These are phyloP conservation scores for Diaprepes abbreviatus DNA, from an alignment of 2,888 invertebrate species.

Conservation along the genomic window DNA sequence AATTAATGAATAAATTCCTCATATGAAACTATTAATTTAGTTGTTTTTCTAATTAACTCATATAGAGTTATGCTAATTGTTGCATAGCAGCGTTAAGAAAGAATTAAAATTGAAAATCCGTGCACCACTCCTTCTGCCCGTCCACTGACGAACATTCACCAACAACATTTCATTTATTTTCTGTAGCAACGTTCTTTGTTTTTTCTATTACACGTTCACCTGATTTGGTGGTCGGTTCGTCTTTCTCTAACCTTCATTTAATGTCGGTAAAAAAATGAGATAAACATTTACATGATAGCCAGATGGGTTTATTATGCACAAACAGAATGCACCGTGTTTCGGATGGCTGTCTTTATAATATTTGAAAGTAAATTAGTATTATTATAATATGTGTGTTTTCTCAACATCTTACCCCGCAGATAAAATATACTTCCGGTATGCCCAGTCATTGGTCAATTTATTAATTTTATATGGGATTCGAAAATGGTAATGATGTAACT, in stretches of 20 bases:
- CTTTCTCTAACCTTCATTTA: too few relatives aligned
- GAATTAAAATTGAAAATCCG: background rate
- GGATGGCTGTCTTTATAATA: constrained; percentile 15
- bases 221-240: too few relatives aligned
- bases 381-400: background rate
- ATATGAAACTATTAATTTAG: too few relatives aligned
- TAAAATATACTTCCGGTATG: background rate
- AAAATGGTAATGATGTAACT: background rate
- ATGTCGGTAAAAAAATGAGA: too few relatives aligned
- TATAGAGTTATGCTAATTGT: too few relatives aligned
- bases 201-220: too few relatives aligned
- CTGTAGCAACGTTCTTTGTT: too few relatives aligned
- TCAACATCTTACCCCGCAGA: background rate
- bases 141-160: constrained; percentile 4
- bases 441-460: background rate
- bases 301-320: too few relatives aligned
- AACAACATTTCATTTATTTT: background rate
- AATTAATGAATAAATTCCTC: too few relatives aligned
- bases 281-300: too few relatives aligned
- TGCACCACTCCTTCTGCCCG: background rate
- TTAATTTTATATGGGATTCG: background rate
- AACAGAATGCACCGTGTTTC: background rate
- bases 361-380: constrained; percentile 19
- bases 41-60: too few relatives aligned
- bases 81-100: background rate